Evolutionary conservation across 2,888 invertebrate species (phyloP).

Genomic region (Erynnis tages): DNA sequence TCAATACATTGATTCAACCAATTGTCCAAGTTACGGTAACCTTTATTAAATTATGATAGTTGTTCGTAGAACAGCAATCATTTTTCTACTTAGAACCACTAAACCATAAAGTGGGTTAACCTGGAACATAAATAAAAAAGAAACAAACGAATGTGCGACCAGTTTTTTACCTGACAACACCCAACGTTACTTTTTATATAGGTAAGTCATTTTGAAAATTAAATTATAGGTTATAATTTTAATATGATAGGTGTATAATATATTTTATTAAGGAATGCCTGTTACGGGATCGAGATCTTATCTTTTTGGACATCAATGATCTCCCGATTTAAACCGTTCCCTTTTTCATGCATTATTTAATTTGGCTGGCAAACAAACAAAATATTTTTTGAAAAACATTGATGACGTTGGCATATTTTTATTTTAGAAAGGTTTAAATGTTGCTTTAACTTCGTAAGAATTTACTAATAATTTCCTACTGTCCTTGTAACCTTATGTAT

Average conservation of each 20-base stretch:
- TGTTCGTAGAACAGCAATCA: conserved; percentile 62
- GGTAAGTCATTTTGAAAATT: conserved; percentile 68
- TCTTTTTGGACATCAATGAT: conserved; percentile 58
- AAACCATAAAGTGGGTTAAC: conserved; percentile 60
- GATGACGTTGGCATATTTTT: no score
- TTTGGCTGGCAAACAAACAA: conserved; percentile 14
- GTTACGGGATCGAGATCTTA: conserved; percentile 69
- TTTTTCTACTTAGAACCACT: conserved; percentile 63
- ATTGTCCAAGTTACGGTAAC: conserved; percentile 33
- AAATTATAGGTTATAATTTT: conserved; percentile 80
- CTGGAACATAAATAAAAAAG: conserved; percentile 47
- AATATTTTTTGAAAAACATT: no score
- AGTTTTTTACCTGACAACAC: conserved; percentile 71
- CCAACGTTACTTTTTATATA: conserved; percentile 65
- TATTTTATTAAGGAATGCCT: conserved; percentile 57
- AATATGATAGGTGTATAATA: conserved; percentile 78
- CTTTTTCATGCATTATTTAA: conserved; percentile 23
- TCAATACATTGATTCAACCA: conserved; percentile 12
- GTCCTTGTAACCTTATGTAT: no score
- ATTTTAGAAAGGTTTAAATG: no score
- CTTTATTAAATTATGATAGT: conserved; percentile 55
- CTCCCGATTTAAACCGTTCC: conserved; percentile 39
- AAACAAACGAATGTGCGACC: conserved; percentile 70
- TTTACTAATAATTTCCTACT: no score
- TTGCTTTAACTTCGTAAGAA: no score